Evolutionary conservation across 2,113 vertebrate species (phyloP), one percentile per base, ranked within the genome.

Genomic region (Oreochromis aureus): DNA sequence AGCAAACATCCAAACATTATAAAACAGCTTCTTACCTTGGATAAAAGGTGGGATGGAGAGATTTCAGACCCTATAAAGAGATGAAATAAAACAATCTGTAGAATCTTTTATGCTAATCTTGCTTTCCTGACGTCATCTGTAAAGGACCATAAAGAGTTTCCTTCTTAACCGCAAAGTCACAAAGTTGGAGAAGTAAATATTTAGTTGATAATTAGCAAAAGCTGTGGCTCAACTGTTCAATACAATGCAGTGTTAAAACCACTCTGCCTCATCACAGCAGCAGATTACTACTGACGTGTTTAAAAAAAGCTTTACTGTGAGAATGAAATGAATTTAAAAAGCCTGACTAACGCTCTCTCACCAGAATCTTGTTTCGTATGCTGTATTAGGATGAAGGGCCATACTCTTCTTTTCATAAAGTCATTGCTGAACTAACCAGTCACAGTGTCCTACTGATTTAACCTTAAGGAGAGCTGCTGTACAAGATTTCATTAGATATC

Each of bases 281-380:
- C 46, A 78, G 27, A n/a, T 78, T 4, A 53, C 27, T 6, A 13
- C 71, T 51, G 71, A 53, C 2, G 6, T 0, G 27, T 78, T 32
- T 51, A n/a, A 12, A 51, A 71, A 39, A 10, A 30, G 41, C 44
- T 30, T 76, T 78, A 1, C 71, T 32, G 46, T 51, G 24, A 32
- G 27, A 78, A 12, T 16, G 18, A 51, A 32, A 32, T 51, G 16
- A 2, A 2, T 78, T 51, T 51, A 19, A 8, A 78, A 76, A 30
- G 0, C 10, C 16, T 8, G 7, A 91, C 48, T 89, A 93, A 94
- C 85, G 83, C 41, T 88, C 85, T 94, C 82, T 71, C 13, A 44
- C 19, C 41, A 81, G 51, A n/a, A 46, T 44, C 66, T 79, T 34
- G n/a, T 30, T 84, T 39, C 44, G 27, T 56, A 30, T 87, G 46